Conservation (phyloP, 1,140 invertebrate species). For the Glossosoma conforme region DNA sequence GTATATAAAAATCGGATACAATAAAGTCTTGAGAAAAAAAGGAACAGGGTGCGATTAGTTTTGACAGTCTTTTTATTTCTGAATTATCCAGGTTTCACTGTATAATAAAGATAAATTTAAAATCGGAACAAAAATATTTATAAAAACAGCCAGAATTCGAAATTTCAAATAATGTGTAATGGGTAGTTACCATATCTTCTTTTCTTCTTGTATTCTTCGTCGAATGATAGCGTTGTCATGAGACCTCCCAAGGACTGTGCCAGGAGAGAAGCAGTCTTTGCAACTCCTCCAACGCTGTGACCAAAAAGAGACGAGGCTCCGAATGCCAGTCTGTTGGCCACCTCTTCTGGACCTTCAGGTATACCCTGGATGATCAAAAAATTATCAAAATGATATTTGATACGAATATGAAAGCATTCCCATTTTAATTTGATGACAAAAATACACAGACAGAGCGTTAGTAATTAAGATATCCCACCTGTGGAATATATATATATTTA, state of each 20-base stretch:
- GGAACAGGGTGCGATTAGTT: too few relatives aligned
- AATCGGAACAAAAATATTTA: neutral
- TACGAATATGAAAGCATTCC: too few relatives aligned
- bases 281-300: constrained; percentile 55
- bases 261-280: constrained; percentile 18
- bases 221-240: constrained; percentile 61
- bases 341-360: constrained; percentile 28
- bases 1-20: too few relatives aligned
- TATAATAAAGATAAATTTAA: neutral
- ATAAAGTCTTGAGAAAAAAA: too few relatives aligned
- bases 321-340: constrained; percentile 24
- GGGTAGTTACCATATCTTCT: constrained; percentile 27
- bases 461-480: too few relatives aligned
- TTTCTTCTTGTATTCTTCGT: constrained; percentile 67
- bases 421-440: too few relatives aligned
- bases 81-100: neutral
- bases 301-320: constrained; percentile 51
- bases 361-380: constrained; percentile 15
- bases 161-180: too few relatives aligned
- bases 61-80: too few relatives aligned
- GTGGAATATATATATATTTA: too few relatives aligned
- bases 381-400: neutral
- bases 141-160: too few relatives aligned
- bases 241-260: constrained; percentile 56
- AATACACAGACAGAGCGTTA: too few relatives aligned